A percentile compares a stretch with the other conserved stretches of the same genome.
These are phyloP conservation scores for Oncorhynchus tshawytscha DNA, from an alignment of 2,113 vertebrate genomes.

Conservation along the genomic window DNA sequence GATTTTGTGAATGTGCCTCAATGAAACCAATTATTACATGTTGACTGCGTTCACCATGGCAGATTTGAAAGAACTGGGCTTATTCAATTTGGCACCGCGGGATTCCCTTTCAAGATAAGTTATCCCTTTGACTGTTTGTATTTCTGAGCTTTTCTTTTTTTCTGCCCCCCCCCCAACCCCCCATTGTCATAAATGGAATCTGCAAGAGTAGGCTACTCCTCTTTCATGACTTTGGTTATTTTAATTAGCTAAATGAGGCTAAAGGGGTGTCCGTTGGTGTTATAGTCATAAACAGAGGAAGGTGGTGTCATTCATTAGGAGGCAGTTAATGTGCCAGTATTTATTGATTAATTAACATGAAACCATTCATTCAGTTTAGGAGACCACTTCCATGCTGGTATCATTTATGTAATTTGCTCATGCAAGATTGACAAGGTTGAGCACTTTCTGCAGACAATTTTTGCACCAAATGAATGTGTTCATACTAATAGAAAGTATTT, in stretches of 20 bases:
- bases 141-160: conserved; percentile 98
- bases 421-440: neutral
- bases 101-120: conserved; percentile 99
- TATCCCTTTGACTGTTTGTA: conserved; percentile 99
- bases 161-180: conserved; percentile 40
- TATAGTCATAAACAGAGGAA: neutral
- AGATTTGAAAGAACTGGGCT: conserved; percentile 98
- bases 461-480: neutral
- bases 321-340: conserved; percentile 20
- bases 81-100: conserved; percentile 99
- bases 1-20: conserved; percentile 99
- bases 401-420: neutral
- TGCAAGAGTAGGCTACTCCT: conserved; percentile 85
- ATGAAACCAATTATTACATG: conserved; percentile 99
- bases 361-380: neutral
- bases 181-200: conserved; percentile 93
- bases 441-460: neutral
- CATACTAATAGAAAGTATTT: neutral
- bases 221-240: conserved; percentile 94
- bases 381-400: neutral
- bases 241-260: conserved; percentile 94
- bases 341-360: conserved; percentile 24
- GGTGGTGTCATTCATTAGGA: conserved; percentile 16
- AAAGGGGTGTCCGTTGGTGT: conserved; percentile 55
- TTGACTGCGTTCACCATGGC: conserved; percentile 99